phyloP scores from a whole-genome alignment of 2,797 vertebrate species.

The Parauchenoglanis ngamensis region DNA sequence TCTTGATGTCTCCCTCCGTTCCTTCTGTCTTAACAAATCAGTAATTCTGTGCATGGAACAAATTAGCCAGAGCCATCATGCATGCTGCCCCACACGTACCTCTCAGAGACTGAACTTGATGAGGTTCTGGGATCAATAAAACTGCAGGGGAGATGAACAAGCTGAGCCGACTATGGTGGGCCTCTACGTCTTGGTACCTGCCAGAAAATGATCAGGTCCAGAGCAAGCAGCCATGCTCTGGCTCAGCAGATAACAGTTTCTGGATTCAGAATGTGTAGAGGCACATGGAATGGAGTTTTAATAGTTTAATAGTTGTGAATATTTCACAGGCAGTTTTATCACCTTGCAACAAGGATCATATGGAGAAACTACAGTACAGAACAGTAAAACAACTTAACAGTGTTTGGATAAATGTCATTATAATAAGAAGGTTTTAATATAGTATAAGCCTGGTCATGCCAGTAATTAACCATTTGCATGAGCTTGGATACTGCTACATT shows the following conservation, averaged over 20 bases:
- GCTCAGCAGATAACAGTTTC: slow-evolving; percentile 40
- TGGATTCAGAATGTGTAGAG: slow-evolving; percentile 34
- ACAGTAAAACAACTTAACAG: slow-evolving; percentile 51
- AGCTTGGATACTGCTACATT: slow-evolving; percentile 46
- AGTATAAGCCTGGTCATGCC: slow-evolving; percentile 58
- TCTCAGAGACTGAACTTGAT: slow-evolving; percentile 48
- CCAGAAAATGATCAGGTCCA: slow-evolving; percentile 49
- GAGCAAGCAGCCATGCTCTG: slow-evolving; percentile 33
- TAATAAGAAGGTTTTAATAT: slow-evolving; percentile 57
- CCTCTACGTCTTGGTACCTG: slow-evolving; percentile 38
- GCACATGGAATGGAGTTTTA: slow-evolving; percentile 36
- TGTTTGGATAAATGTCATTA: slow-evolving; percentile 52
- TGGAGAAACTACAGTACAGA: slow-evolving; percentile 37
- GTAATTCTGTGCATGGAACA: slow-evolving; percentile 52
- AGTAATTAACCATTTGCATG: slow-evolving; percentile 61
- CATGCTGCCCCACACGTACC: slow-evolving; percentile 54
- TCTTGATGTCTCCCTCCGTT: neutral
- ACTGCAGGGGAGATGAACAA: slow-evolving; percentile 41
- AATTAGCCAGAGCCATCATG: slow-evolving; percentile 49
- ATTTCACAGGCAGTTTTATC: slow-evolving; percentile 17
- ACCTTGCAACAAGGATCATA: slow-evolving; percentile 35
- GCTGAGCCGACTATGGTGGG: slow-evolving; percentile 47
- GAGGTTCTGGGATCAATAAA: slow-evolving; percentile 57
- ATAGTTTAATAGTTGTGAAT: slow-evolving; percentile 37
- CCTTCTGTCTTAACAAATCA: slow-evolving; percentile 39